These are phyloP conservation scores for Rhynchotus rufescens DNA, from an alignment of 2,797 vertebrate genomes.

Conservation along the genomic window DNA sequence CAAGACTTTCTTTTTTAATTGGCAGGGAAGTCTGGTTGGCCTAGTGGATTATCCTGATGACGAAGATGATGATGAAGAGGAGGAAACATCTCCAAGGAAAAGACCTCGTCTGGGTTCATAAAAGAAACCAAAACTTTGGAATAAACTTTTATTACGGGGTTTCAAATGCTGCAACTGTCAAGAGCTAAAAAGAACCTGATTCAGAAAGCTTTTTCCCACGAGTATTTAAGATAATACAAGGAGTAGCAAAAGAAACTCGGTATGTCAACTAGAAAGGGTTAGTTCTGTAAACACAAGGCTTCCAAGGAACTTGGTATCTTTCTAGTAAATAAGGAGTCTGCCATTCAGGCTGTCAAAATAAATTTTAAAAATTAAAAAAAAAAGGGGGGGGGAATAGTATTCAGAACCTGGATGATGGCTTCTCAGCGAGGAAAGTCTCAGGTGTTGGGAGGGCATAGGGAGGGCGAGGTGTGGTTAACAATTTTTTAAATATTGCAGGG, in stretches of 20 bases:
- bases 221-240: constrained; percentile 80
- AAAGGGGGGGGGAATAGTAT: constrained; percentile 83
- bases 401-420: constrained; percentile 88
- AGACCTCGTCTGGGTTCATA: constrained; percentile 97
- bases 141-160: constrained; percentile 72
- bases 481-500: constrained; percentile 76
- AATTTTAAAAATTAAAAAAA: neutral
- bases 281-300: constrained; percentile 80
- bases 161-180: constrained; percentile 82
- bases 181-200: constrained; percentile 82
- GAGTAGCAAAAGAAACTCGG: constrained; percentile 81
- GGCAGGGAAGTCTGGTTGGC: constrained; percentile 92
- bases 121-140: constrained; percentile 70
- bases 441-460: constrained; percentile 75
- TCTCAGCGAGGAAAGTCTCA: constrained; percentile 81
- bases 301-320: constrained; percentile 83
- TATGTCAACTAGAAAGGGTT: constrained; percentile 82
- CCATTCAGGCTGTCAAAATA: constrained; percentile 85
- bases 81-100: constrained; percentile 93
- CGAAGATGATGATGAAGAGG: constrained; percentile 96
- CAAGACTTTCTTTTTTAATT: neutral
- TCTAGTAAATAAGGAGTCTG: constrained; percentile 80
- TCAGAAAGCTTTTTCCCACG: constrained; percentile 83
- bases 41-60: constrained; percentile 99
- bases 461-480: constrained; percentile 68